phyloP scores from a whole-genome alignment of 23 tunicate species.

The Aplidium turbinatum region DNA sequence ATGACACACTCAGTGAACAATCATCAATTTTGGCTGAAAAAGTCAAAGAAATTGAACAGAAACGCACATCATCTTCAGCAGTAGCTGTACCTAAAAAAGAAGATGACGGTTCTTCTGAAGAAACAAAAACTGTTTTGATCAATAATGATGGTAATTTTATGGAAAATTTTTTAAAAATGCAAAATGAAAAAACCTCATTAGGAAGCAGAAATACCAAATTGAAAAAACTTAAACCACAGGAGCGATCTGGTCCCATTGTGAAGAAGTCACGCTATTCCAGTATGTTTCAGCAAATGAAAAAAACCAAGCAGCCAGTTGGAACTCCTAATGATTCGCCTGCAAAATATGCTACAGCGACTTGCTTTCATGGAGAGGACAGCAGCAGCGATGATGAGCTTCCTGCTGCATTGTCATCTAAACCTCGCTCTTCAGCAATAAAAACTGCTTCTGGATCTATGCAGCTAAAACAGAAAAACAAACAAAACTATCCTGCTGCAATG shows the following conservation, averaged over 20 bases:
- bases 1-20: conserved; percentile 49
- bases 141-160: conserved; percentile 80
- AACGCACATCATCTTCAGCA: not conserved
- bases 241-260: conserved; percentile 24
- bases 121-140: conserved; percentile 20
- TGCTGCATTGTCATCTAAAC: not conserved
- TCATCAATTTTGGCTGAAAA: conserved; percentile 51
- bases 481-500: conserved; percentile 30
- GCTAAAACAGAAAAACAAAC: not conserved
- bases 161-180: conserved; percentile 68
- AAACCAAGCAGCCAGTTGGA: conserved; percentile 26
- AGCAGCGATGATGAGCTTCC: conserved; percentile 50
- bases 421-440: not conserved
- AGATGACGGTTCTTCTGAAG: conserved; percentile 5
- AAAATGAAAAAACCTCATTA: conserved; percentile 23
- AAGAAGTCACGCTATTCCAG: conserved; percentile 77
- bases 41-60: conserved; percentile 49
- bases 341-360: conserved; percentile 40
- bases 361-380: conserved; percentile 63
- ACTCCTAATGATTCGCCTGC: conserved; percentile 5
- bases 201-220: not conserved
- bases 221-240: not conserved
- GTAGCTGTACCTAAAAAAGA: not conserved
- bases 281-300: conserved; percentile 87
- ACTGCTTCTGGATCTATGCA: not conserved